phyloP scores from a whole-genome alignment of 2,888 invertebrate species.

The Lottia scabra region DNA sequence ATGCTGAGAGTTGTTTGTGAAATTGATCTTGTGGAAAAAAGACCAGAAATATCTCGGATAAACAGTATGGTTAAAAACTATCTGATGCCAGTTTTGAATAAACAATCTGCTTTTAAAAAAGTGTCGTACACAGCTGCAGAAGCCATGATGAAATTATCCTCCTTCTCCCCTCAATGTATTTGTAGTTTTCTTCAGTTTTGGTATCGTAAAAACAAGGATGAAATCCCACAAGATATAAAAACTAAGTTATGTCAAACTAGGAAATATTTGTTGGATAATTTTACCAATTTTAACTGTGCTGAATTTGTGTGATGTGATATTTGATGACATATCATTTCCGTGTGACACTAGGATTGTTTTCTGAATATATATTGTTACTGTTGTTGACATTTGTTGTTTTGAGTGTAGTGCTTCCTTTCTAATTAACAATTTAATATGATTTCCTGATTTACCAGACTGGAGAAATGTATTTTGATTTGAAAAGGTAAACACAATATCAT shows the following conservation, averaged over 20 bases:
- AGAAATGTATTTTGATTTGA: no score
- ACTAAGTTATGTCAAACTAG: not conserved
- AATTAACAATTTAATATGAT: no score
- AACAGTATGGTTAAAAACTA: not conserved
- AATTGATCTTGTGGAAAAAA: not conserved
- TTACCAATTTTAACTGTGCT: not conserved
- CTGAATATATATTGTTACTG: no score
- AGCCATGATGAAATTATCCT: not conserved
- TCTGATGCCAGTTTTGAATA: not conserved
- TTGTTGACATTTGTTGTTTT: no score
- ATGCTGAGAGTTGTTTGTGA: not conserved
- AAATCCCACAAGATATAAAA: not conserved
- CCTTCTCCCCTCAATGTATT: not conserved
- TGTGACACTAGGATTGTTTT: no score
- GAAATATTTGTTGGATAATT: not conserved
- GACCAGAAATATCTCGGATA: not conserved
- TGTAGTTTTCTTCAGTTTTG: not conserved
- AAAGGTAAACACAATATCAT: no score
- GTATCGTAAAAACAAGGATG: not conserved
- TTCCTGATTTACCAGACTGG: no score
- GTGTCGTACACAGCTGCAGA: not conserved
- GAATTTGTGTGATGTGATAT: not conserved
- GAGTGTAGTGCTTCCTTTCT: no score
- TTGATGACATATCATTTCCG: no score
- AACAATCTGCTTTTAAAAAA: not conserved